Conservation (phyloP, 2,113 vertebrate species). For the Haemorhous mexicanus region DNA sequence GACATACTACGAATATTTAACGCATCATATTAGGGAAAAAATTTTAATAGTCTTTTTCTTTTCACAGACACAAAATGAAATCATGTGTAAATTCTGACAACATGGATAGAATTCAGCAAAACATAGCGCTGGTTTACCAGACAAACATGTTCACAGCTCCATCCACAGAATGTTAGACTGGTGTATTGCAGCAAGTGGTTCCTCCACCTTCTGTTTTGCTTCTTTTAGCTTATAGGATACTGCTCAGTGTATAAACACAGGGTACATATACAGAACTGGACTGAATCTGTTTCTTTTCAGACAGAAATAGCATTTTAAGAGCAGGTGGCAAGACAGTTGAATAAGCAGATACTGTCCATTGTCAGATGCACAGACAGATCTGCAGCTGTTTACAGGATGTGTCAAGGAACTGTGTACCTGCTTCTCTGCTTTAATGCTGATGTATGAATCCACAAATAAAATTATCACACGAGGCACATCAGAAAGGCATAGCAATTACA, state of each 20-base stretch:
- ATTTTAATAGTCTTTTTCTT: not conserved
- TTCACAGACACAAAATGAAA: not conserved
- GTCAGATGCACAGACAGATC: not conserved
- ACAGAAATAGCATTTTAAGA: not conserved
- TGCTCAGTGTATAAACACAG: not conserved
- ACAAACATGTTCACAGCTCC: not conserved
- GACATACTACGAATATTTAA: not conserved
- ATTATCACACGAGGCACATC: not conserved
- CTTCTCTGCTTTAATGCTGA: constrained; percentile 5
- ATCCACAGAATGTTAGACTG: not conserved
- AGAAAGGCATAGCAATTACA: not conserved
- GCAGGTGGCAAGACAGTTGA: not conserved
- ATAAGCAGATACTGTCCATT: not conserved
- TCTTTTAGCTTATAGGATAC: not conserved
- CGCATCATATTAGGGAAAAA: not conserved
- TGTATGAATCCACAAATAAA: not conserved
- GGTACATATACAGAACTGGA: not conserved
- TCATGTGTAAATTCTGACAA: not conserved
- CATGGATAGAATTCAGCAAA: not conserved
- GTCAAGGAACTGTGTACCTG: constrained; percentile 27
- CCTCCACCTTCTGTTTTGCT: not conserved
- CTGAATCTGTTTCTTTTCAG: not conserved
- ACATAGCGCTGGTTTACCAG: not conserved
- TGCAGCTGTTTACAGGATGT: not conserved
- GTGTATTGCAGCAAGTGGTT: not conserved